Evolutionary conservation across 2,888 invertebrate species (phyloP).

Genomic region (Drosophila peninsularis): DNA sequence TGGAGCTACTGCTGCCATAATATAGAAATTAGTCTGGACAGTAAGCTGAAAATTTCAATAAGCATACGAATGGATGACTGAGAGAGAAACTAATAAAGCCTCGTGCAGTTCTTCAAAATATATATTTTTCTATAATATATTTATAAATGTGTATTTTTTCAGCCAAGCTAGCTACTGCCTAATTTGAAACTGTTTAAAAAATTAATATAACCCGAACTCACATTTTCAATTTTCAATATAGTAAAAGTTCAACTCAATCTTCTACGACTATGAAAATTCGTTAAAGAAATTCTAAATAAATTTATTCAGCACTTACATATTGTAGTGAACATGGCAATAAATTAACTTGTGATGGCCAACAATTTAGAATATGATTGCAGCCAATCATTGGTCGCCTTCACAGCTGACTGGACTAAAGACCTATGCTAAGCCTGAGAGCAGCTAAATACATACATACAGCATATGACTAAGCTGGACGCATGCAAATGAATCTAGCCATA

Average conservation of each 20-base stretch:
- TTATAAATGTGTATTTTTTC: no score
- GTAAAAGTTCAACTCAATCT: neutral
- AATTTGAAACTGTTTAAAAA: neutral
- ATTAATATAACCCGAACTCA: neutral
- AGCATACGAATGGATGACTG: no score
- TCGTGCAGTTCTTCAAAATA: no score
- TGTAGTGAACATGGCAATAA: neutral
- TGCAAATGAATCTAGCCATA: conserved; percentile 66
- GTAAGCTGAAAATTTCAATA: no score
- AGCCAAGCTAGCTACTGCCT: neutral
- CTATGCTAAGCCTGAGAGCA: conserved; percentile 16
- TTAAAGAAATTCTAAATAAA: neutral
- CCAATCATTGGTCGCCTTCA: conserved; percentile 31
- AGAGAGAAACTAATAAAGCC: no score
- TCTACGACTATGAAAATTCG: neutral
- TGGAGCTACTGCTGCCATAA: no score
- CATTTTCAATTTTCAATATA: neutral
- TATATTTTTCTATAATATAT: no score
- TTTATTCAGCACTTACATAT: neutral
- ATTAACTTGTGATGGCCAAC: neutral
- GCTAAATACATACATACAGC: neutral
- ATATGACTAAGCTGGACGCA: conserved; percentile 58
- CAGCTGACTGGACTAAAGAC: conserved; percentile 36
- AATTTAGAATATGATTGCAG: neutral
- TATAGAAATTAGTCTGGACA: no score